These are phyloP conservation scores for Fragum fragum DNA, from an alignment of 2,888 invertebrate genomes.

Conservation along the genomic window DNA sequence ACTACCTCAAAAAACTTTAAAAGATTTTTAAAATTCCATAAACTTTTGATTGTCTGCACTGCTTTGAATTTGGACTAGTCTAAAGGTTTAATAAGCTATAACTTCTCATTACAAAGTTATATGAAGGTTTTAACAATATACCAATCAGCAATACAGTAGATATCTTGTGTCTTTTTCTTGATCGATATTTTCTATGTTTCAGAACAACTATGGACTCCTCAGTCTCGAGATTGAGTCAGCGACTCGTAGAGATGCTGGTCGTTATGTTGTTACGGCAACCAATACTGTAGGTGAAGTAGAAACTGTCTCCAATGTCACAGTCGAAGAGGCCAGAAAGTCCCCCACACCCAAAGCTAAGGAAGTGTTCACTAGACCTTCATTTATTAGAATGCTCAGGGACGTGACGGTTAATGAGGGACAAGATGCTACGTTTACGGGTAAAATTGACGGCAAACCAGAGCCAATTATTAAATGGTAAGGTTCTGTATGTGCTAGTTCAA, in stretches of 20 bases:
- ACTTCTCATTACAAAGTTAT: too few species aligned
- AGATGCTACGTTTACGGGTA: conserved; percentile 82
- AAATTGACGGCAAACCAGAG: conserved; percentile 83
- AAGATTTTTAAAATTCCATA: too few species aligned
- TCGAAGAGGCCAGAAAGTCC: conserved; percentile 87
- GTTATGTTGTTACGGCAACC: conserved; percentile 77
- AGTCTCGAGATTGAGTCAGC: conserved; percentile 82
- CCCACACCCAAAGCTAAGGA: conserved; percentile 68
- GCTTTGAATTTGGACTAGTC: too few species aligned
- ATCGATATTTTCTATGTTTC: conserved; percentile 34
- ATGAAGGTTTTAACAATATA: too few species aligned
- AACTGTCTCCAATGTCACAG: conserved; percentile 91
- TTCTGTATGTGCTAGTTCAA: too few species aligned
- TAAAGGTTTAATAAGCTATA: too few species aligned
- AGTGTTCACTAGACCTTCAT: conserved; percentile 77
- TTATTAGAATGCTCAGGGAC: conserved; percentile 80
- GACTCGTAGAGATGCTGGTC: conserved; percentile 75
- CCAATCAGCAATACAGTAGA: not conserved
- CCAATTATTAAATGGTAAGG: conserved; percentile 85
- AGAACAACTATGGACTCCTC: conserved; percentile 83
- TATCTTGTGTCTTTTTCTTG: not conserved
- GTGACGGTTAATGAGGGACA: conserved; percentile 82
- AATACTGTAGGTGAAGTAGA: conserved; percentile 80
- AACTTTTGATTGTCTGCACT: too few species aligned
- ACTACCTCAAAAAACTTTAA: too few species aligned